These are phyloP conservation scores for Acromyrmex charruanus DNA, from an alignment of 1,140 invertebrate genomes.

Conservation along the genomic window DNA sequence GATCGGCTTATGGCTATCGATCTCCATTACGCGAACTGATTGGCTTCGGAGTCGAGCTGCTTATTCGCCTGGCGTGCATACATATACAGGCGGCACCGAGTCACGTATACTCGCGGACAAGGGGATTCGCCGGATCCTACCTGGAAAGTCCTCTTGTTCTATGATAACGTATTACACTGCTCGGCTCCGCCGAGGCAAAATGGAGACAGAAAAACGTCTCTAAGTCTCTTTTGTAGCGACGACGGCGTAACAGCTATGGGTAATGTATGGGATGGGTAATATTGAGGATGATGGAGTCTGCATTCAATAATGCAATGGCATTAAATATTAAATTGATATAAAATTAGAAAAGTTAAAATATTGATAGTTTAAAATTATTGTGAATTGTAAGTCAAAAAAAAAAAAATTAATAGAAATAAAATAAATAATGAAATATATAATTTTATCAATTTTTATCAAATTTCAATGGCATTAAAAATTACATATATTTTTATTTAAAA, in stretches of 20 bases:
- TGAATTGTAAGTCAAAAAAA: not conserved
- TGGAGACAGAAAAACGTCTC: conserved; percentile 54
- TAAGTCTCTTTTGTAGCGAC: conserved; percentile 61
- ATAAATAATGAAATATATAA: not conserved
- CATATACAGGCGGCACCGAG: conserved; percentile 27
- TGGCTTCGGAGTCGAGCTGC: conserved; percentile 78
- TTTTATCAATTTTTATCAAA: not conserved
- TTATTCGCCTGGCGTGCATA: conserved; percentile 65
- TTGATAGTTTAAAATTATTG: not conserved
- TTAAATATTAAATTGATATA: conserved; percentile 1
- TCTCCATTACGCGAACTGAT: conserved; percentile 81
- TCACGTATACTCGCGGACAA: conserved; percentile 40
- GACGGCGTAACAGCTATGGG: conserved; percentile 38
- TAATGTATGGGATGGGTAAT: conserved; percentile 6
- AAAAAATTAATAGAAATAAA: not conserved
- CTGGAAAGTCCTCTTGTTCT: conserved; percentile 65
- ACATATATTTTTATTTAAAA: not conserved
- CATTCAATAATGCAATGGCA: conserved; percentile 20
- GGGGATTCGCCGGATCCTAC: conserved; percentile 63
- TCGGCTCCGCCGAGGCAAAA: conserved; percentile 34
- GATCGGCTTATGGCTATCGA: conserved; percentile 81
- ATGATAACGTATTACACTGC: conserved; percentile 72
- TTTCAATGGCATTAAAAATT: not conserved
- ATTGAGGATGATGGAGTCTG: conserved; percentile 45
- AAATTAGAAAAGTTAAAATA: conserved; percentile 4